These are phyloP conservation scores for Pyrocephalus nanus DNA, from an alignment of 2,797 vertebrate genomes.

Conservation along the genomic window DNA sequence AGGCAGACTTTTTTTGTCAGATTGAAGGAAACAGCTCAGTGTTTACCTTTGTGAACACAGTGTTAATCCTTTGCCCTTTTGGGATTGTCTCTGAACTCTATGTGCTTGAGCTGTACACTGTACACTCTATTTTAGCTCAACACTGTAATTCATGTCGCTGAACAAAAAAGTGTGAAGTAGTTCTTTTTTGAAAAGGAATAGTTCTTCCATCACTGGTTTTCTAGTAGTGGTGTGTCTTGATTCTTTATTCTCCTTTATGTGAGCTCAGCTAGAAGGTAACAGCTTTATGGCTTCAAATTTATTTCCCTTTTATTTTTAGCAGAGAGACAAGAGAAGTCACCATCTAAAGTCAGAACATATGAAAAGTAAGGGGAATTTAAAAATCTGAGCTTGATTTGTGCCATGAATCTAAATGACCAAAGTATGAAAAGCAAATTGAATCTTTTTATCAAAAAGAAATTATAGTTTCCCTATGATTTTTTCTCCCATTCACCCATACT, in stretches of 20 bases:
- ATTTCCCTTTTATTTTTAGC: slow-evolving; percentile 22
- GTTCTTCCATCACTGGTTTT: not conserved
- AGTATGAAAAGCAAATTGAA: not conserved
- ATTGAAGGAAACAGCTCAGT: not conserved
- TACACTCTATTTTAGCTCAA: not conserved
- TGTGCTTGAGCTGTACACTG: not conserved
- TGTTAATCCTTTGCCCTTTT: not conserved
- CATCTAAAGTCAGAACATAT: not conserved
- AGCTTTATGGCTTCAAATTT: slow-evolving; percentile 24
- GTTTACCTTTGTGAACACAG: not conserved
- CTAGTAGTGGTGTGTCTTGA: not conserved
- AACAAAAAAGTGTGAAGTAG: not conserved
- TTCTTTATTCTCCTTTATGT: slow-evolving; percentile 9
- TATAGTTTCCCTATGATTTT: not conserved
- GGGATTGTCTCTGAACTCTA: not conserved
- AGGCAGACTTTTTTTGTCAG: not conserved
- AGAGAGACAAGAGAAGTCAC: not conserved
- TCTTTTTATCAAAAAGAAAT: not conserved
- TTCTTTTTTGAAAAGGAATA: not conserved
- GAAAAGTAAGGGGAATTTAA: not conserved
- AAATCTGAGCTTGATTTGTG: not conserved
- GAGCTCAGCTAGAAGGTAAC: slow-evolving; percentile 4
- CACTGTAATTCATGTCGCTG: not conserved
- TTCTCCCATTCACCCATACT: not conserved
- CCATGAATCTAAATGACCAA: not conserved